phyloP scores from a whole-genome alignment of 2,797 vertebrate genomes.

The Dermochelys coriacea region DNA sequence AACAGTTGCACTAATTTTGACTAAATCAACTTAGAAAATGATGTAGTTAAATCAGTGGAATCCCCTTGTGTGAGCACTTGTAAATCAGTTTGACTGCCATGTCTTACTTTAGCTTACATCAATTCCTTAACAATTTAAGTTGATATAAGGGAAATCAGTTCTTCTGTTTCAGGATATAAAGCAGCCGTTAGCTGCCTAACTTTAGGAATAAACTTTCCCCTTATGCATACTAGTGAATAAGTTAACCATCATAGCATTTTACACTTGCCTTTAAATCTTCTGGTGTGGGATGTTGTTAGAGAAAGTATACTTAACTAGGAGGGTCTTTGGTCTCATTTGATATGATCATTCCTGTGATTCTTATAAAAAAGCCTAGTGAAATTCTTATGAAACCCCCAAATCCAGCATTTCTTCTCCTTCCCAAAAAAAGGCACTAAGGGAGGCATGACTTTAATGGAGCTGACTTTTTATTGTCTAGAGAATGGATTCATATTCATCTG shows the following conservation, averaged over 20 bases:
- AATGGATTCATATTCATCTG: not conserved
- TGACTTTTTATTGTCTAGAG: not conserved
- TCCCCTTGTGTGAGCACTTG: not conserved
- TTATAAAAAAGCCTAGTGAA: slow-evolving; percentile 39
- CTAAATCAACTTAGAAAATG: not conserved
- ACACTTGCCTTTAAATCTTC: not conserved
- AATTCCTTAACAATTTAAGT: not conserved
- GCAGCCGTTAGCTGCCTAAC: not conserved
- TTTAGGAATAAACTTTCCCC: not conserved
- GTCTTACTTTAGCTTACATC: not conserved
- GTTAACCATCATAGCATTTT: not conserved
- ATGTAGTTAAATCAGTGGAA: not conserved
- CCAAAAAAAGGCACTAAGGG: not conserved
- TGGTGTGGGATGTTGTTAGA: slow-evolving; percentile 13
- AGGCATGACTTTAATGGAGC: not conserved
- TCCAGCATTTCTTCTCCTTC: not conserved
- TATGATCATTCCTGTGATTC: not conserved
- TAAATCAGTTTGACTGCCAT: not conserved
- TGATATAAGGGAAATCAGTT: not conserved
- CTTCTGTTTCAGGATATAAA: not conserved
- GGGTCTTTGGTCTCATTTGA: slow-evolving; percentile 26
- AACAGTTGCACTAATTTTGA: not conserved
- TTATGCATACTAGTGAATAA: not conserved
- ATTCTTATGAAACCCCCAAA: slow-evolving; percentile 41
- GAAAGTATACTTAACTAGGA: not conserved